phyloP scores from a whole-genome alignment of 2,888 invertebrate genomes.

The Sinohyriopsis cumingii region DNA sequence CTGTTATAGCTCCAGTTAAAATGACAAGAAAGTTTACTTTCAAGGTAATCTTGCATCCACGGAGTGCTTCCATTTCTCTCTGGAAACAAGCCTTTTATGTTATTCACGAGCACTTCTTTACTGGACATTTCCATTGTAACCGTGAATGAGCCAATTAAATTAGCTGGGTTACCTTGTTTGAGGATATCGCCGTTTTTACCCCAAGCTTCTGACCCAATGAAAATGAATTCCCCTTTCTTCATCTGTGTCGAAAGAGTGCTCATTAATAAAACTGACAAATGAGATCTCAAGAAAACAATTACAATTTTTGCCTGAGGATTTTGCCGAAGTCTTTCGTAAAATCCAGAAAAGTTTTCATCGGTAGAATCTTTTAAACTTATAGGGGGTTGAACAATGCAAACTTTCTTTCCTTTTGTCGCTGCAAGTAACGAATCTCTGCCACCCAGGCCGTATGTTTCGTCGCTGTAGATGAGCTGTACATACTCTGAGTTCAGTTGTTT shows the following conservation, averaged over 20 bases:
- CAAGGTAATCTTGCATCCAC: slow-evolving; percentile 8
- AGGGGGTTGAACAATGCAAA: slow-evolving; percentile 11
- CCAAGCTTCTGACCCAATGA: slow-evolving; percentile 24
- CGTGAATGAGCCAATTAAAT: slow-evolving; percentile 10
- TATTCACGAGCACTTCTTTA: slow-evolving; percentile 4
- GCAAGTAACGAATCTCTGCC: neutral
- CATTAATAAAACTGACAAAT: slow-evolving; percentile 1
- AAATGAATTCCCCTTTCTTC: slow-evolving; percentile 17
- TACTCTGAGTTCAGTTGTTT: neutral
- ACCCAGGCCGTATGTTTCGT: neutral
- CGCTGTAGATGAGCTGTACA: neutral
- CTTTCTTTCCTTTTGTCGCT: neutral
- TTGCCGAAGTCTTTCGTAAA: slow-evolving; percentile 2
- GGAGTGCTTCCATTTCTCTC: slow-evolving; percentile 4
- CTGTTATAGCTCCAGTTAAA: slow-evolving; percentile 15
- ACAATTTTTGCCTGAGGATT: slow-evolving; percentile 15
- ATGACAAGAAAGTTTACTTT: slow-evolving; percentile 9
- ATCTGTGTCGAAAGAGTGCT: neutral
- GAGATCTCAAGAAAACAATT: slow-evolving; percentile 11
- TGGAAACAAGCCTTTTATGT: neutral
- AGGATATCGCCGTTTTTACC: slow-evolving; percentile 6
- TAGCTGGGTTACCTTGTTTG: neutral
- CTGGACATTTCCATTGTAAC: slow-evolving; percentile 9
- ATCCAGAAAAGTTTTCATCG: slow-evolving; percentile 3
- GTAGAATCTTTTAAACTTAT: slow-evolving; percentile 5